These are phyloP conservation scores for Cyanocitta stelleri DNA, from an alignment of 2,113 vertebrate genomes.

Conservation along the genomic window DNA sequence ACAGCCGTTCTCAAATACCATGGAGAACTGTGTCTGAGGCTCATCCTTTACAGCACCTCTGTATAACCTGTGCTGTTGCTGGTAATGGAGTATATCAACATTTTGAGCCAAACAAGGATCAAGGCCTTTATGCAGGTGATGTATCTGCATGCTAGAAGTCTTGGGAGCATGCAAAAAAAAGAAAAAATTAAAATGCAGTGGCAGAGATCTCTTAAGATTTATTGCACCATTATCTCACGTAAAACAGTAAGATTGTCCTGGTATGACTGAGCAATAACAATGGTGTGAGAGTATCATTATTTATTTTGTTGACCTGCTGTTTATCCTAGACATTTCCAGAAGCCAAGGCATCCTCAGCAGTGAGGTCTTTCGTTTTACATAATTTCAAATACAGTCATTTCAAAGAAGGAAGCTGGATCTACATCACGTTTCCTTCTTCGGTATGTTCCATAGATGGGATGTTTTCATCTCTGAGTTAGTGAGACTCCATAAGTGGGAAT, in stretches of 20 bases:
- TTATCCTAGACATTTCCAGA: not conserved
- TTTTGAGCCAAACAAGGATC: not conserved
- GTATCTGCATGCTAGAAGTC: not conserved
- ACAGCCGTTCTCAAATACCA: not conserved
- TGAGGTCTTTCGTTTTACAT: not conserved
- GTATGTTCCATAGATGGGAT: not conserved
- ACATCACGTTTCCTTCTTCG: not conserved
- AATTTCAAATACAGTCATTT: not conserved
- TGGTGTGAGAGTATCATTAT: not conserved
- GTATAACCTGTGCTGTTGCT: not conserved
- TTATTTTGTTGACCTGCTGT: not conserved
- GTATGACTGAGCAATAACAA: conserved; percentile 22
- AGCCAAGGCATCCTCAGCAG: not conserved
- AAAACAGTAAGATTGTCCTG: not conserved
- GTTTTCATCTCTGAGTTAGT: not conserved
- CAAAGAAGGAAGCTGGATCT: not conserved
- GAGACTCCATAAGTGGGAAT: not conserved
- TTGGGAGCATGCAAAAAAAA: not conserved
- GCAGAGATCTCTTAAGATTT: conserved; percentile 1
- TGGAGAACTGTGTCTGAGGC: not conserved
- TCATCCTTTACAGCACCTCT: not conserved
- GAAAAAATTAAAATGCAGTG: not conserved
- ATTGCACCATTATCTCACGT: conserved; percentile 7
- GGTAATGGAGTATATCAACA: not conserved
- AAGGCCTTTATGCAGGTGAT: not conserved